phyloP scores from a whole-genome alignment of 37 sponge, comb jelly and placozoan species.

The Halisarca cf. caerulea region DNA sequence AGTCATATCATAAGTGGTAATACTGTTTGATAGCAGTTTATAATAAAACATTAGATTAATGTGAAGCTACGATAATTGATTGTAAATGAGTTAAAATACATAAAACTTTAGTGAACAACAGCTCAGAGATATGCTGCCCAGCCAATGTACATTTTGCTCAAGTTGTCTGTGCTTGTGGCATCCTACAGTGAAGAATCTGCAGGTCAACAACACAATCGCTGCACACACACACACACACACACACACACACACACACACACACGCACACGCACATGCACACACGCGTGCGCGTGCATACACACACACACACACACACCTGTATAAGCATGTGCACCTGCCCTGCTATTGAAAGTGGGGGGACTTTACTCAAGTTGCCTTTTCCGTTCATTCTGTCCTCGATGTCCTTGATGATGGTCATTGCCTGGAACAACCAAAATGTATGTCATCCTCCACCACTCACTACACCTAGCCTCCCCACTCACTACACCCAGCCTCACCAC shows the following conservation, averaged over 20 bases:
- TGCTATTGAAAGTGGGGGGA: constrained; percentile 82
- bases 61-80: no score
- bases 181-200: not conserved
- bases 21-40: no score
- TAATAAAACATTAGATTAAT: no score
- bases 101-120: no score
- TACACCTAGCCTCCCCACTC: no score
- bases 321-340: constrained; percentile 88
- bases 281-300: constrained; percentile 50
- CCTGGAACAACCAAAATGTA: constrained; percentile 33
- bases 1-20: no score
- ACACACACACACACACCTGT: constrained; percentile 43
- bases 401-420: constrained; percentile 79
- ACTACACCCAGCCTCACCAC: no score
- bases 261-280: not conserved
- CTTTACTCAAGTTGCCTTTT: constrained; percentile 55
- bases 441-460: no score
- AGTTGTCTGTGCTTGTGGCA: not conserved
- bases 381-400: constrained; percentile 90
- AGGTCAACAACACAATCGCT: not conserved
- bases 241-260: constrained; percentile 15
- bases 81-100: no score
- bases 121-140: constrained; percentile 85
- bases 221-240: not conserved
- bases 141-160: constrained; percentile 48